phyloP scores from a whole-genome alignment of 2,888 invertebrate species.

The Trachelus tabidus region DNA sequence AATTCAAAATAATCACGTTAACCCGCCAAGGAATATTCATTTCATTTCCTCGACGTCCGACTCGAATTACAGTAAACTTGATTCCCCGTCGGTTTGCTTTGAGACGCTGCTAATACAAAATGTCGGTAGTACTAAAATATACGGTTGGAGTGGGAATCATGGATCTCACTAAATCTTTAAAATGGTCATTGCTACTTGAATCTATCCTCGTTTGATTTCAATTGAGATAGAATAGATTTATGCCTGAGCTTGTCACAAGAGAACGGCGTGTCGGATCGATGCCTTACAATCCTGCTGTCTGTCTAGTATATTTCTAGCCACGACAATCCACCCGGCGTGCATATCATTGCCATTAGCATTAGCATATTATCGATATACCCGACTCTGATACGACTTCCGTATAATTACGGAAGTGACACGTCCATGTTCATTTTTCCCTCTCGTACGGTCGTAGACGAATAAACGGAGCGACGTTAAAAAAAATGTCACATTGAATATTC shows the following conservation, averaged over 20 bases:
- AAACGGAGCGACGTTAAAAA: neutral
- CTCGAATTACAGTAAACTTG: neutral
- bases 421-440: neutral
- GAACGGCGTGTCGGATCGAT: slow-evolving; percentile 10
- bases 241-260: neutral
- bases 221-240: slow-evolving; percentile 2
- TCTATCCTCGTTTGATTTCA: neutral
- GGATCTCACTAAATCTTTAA: neutral
- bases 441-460: neutral
- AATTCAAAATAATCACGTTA: neutral
- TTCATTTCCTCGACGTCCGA: too few species aligned
- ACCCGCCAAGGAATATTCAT: neutral
- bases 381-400: neutral
- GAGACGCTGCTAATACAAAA: neutral
- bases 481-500: neutral
- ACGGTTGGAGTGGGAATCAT: neutral
- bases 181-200: neutral
- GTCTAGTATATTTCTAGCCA: slow-evolving; percentile 5
- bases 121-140: neutral
- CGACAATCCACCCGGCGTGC: neutral
- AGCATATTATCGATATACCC: slow-evolving; percentile 10
- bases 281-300: slow-evolving; percentile 15
- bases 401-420: slow-evolving; percentile 1
- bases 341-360: slow-evolving; percentile 16
- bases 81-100: neutral